Evolutionary conservation across 2,113 vertebrate genomes (phyloP).

Genomic region (Murina feae): DNA sequence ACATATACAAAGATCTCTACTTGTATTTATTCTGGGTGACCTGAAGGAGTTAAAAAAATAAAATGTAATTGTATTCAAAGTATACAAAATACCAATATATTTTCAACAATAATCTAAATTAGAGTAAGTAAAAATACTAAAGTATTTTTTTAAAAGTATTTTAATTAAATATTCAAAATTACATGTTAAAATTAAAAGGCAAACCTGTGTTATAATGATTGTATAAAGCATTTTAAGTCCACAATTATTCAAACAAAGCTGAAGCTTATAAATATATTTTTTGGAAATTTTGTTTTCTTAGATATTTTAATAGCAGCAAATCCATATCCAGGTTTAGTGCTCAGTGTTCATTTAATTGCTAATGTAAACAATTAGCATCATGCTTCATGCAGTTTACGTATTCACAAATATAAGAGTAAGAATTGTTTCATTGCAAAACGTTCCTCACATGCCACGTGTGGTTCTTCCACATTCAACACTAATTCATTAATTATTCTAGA

Average conservation of each 20-base stretch:
- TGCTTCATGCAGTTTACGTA: neutral
- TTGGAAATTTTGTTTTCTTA: neutral
- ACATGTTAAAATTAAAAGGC: neutral
- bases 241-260: neutral
- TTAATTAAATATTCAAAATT: neutral
- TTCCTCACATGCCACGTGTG: neutral
- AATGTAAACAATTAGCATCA: neutral
- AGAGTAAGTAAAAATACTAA: neutral
- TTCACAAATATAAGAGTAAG: neutral
- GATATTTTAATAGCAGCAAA: neutral
- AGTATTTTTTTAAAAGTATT: conserved; percentile 12
- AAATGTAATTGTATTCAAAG: neutral
- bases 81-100: neutral
- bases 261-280: neutral
- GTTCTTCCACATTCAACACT: neutral
- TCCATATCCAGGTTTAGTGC: neutral
- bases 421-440: neutral
- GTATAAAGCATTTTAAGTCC: neutral
- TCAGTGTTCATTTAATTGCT: neutral
- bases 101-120: neutral
- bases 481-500: neutral
- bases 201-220: neutral
- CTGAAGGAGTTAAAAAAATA: neutral
- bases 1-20: neutral
- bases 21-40: neutral